These are phyloP conservation scores for Lutjanus erythropterus DNA, from an alignment of 2,113 vertebrate genomes.

Conservation along the genomic window DNA sequence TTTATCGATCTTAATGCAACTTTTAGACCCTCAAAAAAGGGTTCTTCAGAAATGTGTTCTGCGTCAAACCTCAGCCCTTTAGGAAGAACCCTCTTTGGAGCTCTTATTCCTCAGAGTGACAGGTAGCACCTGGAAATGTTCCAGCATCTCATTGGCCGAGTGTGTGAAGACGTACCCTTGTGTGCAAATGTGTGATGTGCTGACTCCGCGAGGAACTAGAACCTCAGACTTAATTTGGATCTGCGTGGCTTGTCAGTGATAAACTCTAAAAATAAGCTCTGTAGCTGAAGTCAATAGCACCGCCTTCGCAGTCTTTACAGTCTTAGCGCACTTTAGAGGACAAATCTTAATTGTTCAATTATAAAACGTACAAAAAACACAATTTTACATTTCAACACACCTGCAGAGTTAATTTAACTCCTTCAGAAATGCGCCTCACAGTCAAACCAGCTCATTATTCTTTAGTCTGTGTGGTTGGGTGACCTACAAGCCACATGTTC, in stretches of 20 bases:
- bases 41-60: too few relatives aligned
- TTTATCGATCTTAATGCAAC: too few relatives aligned
- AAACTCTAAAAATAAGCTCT: conserved; percentile 24
- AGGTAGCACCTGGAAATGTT: conserved; percentile 11
- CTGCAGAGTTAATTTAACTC: background rate
- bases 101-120: too few relatives aligned
- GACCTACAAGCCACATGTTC: background rate
- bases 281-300: background rate
- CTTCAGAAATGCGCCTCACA: background rate
- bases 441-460: background rate
- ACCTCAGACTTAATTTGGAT: conserved; percentile 37
- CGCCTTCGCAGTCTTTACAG: background rate
- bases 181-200: conserved; percentile 39
- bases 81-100: too few relatives aligned
- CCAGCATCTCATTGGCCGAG: conserved; percentile 11
- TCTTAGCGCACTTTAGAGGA: background rate
- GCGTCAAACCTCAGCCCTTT: too few relatives aligned
- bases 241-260: conserved; percentile 25
- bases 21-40: too few relatives aligned
- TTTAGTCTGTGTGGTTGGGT: background rate
- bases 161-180: background rate
- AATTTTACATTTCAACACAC: background rate
- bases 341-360: background rate
- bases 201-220: background rate
- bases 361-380: background rate